Percentiles rank a stretch among this genome's conserved stretches.
Evolutionary conservation across 2,888 invertebrate genomes (phyloP).

Genomic region (Trichogramma dendrolimi): DNA sequence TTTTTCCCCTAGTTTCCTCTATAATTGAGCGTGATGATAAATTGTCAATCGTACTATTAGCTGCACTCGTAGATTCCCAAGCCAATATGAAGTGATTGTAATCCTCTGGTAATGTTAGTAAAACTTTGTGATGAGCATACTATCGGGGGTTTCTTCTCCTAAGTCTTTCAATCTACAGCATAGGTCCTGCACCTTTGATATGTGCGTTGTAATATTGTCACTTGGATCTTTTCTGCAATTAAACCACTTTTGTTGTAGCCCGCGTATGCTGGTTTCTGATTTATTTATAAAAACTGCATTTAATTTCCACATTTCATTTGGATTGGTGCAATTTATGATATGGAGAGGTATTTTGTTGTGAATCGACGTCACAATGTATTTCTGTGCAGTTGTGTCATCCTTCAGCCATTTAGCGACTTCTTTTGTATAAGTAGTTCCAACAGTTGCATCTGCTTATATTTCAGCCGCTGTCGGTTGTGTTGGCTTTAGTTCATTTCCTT

Average conservation of each 20-base stretch:
- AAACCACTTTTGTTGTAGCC: constrained; percentile 32
- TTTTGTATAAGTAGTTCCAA: neutral
- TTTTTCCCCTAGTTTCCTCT: constrained; percentile 20
- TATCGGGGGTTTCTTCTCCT: constrained; percentile 26
- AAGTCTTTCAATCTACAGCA: constrained; percentile 22
- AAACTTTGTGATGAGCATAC: constrained; percentile 29
- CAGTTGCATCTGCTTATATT: neutral
- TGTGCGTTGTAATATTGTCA: constrained; percentile 31
- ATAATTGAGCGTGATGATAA: constrained; percentile 20
- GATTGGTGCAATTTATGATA: constrained; percentile 34
- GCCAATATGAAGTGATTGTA: constrained; percentile 30
- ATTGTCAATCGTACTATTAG: neutral
- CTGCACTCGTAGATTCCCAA: constrained; percentile 27
- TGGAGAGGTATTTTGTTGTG: constrained; percentile 25
- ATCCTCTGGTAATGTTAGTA: constrained; percentile 29
- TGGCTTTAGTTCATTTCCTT: constrained; percentile 2
- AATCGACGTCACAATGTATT: constrained; percentile 20
- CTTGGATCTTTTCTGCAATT: constrained; percentile 14
- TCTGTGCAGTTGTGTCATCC: constrained; percentile 16
- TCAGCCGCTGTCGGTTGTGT: neutral
- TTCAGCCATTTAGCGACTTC: constrained; percentile 16
- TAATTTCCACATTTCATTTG: constrained; percentile 39
- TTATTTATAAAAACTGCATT: constrained; percentile 35
- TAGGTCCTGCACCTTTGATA: constrained; percentile 32
- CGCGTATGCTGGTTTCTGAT: constrained; percentile 32